Evolutionary conservation across 37 sponge, comb jelly and placozoan species (phyloP), one percentile per base, ranked within the genome.

Genomic region (Sycon ciliatum): DNA sequence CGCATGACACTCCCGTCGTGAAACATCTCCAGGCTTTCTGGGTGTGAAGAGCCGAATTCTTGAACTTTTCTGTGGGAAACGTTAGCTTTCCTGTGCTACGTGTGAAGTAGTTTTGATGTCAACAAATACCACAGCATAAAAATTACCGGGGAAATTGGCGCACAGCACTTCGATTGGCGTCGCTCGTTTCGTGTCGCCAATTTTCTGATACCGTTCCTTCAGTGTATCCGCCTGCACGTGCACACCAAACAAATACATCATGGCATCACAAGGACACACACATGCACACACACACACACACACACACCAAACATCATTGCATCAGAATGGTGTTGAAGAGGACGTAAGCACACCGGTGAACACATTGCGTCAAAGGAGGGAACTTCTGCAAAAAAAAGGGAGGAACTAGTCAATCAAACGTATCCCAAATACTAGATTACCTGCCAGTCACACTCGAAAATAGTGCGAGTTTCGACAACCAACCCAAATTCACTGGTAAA

Each of bases 191-290:
- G 99, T 97, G 71, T 92, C 93, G 36, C 99, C 99, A 23, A 97
- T 97, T 83, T 93, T 93, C 79, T 97, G 99, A 73, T 97, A 97
- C 36, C 99, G 38, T 67, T 97, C 99, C 53, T 92, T 92, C 42
- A 97, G 73, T 56, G 93, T 97, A 68, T 92, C 99, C 11, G 99
- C 99, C 87, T 86, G 33, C 0, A 42, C 40, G 42, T 39, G 23
- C 23, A 68, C 13, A 29, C 4, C 53, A 71, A n/a, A 32, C 18
- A 20, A 68, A 38, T n/a, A 68, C 42, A 68, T 2, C 49, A 42
- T 7, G 13, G 16, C n/a, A 20, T 9, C 65, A 61, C 32, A 18
- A 18, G 13, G 28, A 61, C 49, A 42, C 49, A 42, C 49, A 42
- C 49, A 42, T 42, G 49, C 49, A 42, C 49, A 42, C 49, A 42